Base-by-base conservation (phyloP, 2,888 invertebrate species). In the Altica lythri region DNA sequence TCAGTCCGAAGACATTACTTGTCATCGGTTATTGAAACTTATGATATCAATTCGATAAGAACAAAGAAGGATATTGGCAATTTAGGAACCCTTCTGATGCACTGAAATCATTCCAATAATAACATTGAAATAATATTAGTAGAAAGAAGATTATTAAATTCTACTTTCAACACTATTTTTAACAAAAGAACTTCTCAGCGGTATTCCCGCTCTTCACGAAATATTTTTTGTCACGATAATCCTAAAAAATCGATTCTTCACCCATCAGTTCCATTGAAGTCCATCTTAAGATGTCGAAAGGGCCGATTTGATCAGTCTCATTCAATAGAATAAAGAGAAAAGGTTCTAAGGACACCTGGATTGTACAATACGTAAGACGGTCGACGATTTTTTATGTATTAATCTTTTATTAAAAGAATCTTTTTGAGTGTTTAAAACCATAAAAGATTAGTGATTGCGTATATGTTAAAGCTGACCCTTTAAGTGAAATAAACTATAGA, bases 1-100 rank as follows among this genome's bases (percentile, higher is more conserved):
- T 60, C 59, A 62, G 60, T 53, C 64, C 62, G 49, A 57, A 59
- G 42, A 52, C 62, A 69, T 70, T 70, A 70, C 68, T 67, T 69
- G 70, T 70, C 70, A 68, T 70, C 67, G 65, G 68, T 68, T 69
- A 70, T 70, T 70, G 68, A 68, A 68, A 70, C 66, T 70, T 70
- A 70, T 68, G 70, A 68, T 65, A 64, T 63, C 62, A 60, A 53
- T 56, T 55, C 62, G 60, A 62, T 62, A 57, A 40, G 40, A 34
- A 42, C 32, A 25, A 27, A 22, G 46, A 29, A 29, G n/a, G 45
- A 57, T 57, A 57, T 57, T 51, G 57, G 42, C 53, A 38, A 54
- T 57, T 57, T 53, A 10, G 25, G 2, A 16, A 4, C 4, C 3
- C 13, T 8, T 8, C 13, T 13, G 34, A 30, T 30, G 30, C 30